These are phyloP conservation scores for Synchiropus splendidus DNA, from an alignment of 2,113 vertebrate species.

Conservation along the genomic window DNA sequence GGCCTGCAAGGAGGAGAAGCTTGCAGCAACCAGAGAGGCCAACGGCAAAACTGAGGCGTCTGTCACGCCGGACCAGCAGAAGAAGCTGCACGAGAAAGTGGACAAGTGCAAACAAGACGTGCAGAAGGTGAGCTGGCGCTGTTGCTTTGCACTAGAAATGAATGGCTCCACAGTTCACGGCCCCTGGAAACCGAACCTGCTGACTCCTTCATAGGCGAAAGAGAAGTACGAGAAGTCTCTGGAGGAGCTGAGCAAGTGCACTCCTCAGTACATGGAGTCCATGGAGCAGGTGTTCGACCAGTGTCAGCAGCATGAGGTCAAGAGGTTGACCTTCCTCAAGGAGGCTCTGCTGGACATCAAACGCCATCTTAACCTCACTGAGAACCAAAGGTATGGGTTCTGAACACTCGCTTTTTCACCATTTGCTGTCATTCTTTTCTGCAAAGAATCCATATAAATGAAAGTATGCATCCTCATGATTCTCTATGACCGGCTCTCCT, in stretches of 20 bases:
- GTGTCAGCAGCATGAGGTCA: constrained; percentile 96
- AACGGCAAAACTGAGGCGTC: constrained; percentile 89
- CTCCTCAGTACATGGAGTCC: constrained; percentile 87
- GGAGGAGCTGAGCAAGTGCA: constrained; percentile 88
- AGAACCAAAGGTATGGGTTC: constrained; percentile 78
- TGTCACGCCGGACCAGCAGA: constrained; percentile 87
- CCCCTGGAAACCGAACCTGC: no score
- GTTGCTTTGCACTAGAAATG: no score
- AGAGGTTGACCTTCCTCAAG: constrained; percentile 92
- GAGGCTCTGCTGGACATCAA: constrained; percentile 94
- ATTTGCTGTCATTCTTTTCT: no score
- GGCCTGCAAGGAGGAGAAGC: constrained; percentile 96
- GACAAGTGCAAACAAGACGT: constrained; percentile 93
- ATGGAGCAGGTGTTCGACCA: constrained; percentile 98
- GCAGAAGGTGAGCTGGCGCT: constrained; percentile 73
- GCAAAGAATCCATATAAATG: no score
- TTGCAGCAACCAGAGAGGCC: constrained; percentile 84
- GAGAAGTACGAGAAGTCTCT: constrained; percentile 97
- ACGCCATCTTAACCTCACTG: constrained; percentile 89
- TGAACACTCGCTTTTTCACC: no score
- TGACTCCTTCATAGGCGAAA: no score
- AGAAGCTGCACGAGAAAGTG: constrained; percentile 95
- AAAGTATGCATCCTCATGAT: constrained; percentile 13
- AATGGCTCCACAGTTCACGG: no score
- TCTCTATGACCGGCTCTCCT: constrained; percentile 27